phyloP scores from a whole-genome alignment of 2,113 vertebrate genomes.

The Vicugna pacos region DNA sequence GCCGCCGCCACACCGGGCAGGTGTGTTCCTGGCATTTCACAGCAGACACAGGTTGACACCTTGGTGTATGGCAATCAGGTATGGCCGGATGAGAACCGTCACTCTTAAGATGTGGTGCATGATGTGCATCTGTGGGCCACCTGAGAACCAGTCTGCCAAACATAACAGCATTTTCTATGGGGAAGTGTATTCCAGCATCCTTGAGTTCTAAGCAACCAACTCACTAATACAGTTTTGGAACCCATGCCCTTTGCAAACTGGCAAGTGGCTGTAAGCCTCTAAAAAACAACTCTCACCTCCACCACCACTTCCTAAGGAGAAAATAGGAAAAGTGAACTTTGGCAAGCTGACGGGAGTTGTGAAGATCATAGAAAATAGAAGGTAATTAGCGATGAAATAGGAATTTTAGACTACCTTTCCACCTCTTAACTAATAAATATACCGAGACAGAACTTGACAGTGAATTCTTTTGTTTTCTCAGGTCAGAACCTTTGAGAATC shows the following conservation, averaged over 20 bases:
- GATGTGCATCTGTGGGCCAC: not conserved
- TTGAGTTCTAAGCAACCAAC: not conserved
- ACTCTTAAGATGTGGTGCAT: not conserved
- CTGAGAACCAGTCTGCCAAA: not conserved
- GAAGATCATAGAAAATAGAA: conserved; percentile 1
- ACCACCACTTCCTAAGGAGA: not conserved
- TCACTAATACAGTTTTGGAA: not conserved
- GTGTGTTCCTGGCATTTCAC: not conserved
- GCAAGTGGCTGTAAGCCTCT: not conserved
- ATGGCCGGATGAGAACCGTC: not conserved
- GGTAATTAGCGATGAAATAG: not conserved
- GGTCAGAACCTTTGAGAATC: not conserved
- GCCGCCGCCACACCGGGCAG: not conserved
- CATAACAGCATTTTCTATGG: not conserved
- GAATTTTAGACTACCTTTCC: not conserved
- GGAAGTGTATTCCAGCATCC: not conserved
- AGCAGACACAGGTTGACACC: not conserved
- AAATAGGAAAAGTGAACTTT: not conserved
- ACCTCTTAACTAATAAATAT: not conserved
- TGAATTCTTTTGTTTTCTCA: conserved; percentile 13
- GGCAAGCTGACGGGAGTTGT: not conserved
- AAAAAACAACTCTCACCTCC: not conserved
- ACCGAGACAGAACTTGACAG: not conserved
- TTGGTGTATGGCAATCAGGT: not conserved
- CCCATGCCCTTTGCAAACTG: not conserved